Conservation (phyloP, 2,113 vertebrate species). For the Chloebia gouldiae region DNA sequence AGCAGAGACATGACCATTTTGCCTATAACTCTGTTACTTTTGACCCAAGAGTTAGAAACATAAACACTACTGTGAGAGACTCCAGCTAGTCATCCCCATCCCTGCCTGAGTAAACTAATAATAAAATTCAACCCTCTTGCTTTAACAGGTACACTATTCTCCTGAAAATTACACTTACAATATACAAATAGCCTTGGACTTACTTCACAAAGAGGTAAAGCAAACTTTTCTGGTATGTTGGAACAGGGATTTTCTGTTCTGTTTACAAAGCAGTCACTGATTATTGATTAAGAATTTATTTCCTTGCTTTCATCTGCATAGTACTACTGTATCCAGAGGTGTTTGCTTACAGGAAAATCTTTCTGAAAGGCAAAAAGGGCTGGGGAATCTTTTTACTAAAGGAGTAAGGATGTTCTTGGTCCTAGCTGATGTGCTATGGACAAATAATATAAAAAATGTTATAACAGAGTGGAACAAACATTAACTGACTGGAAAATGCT, state of each 20-base stretch:
- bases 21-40: neutral
- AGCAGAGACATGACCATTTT: neutral
- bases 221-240: neutral
- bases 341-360: neutral
- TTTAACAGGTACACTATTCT: slow-evolving; percentile 50
- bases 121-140: neutral
- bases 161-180: slow-evolving; percentile 65
- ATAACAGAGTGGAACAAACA: neutral
- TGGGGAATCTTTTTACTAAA: neutral
- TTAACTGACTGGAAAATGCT: neutral
- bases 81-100: neutral
- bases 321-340: neutral
- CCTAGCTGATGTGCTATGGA: neutral
- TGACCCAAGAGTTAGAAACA: neutral
- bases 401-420: neutral
- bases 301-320: neutral
- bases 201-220: slow-evolving; percentile 75
- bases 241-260: neutral
- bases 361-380: neutral
- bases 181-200: slow-evolving; percentile 68
- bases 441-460: neutral
- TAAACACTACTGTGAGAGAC: neutral
- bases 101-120: neutral
- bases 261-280: neutral
- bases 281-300: neutral